phyloP scores from a whole-genome alignment of 1,140 invertebrate genomes.

The Mamestra configurata region DNA sequence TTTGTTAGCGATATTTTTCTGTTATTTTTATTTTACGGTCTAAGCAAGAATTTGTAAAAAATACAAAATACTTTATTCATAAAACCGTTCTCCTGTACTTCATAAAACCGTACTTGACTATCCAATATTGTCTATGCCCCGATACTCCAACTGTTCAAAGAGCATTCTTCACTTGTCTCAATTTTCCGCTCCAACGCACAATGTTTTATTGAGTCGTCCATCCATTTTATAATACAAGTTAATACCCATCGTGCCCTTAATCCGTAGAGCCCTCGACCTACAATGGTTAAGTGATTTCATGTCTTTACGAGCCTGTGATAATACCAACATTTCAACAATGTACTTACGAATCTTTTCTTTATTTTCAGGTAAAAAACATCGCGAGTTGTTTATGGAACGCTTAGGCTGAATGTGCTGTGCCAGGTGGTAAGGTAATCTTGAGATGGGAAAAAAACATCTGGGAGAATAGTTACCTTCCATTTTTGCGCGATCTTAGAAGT shows the following conservation, averaged over 20 bases:
- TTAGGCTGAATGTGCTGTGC: conserved; percentile 17
- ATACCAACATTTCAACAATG: conserved; percentile 6
- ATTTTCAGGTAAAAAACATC: conserved; percentile 45
- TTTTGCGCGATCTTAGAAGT: neutral
- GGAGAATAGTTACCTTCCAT: neutral
- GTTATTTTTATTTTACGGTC: too few relatives aligned
- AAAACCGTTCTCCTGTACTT: neutral
- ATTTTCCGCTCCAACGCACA: conserved; percentile 18
- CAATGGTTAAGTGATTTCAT: conserved; percentile 46
- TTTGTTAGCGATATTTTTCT: too few relatives aligned
- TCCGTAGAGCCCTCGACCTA: conserved; percentile 36
- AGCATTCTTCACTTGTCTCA: conserved; percentile 11
- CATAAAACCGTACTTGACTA: neutral
- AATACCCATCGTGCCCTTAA: conserved; percentile 29
- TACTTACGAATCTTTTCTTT: conserved; percentile 39
- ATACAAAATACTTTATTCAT: neutral
- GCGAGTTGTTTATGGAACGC: conserved; percentile 36
- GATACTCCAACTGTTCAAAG: neutral
- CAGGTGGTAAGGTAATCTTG: conserved; percentile 32
- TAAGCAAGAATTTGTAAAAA: too few relatives aligned
- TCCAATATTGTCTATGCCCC: conserved; percentile 2
- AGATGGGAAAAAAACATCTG: neutral
- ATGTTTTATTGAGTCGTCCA: conserved; percentile 35
- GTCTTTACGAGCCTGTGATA: conserved; percentile 18
- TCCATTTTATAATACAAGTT: conserved; percentile 32